Evolutionary conservation across 2,888 invertebrate species (phyloP).

Genomic region (Unio delphinus): DNA sequence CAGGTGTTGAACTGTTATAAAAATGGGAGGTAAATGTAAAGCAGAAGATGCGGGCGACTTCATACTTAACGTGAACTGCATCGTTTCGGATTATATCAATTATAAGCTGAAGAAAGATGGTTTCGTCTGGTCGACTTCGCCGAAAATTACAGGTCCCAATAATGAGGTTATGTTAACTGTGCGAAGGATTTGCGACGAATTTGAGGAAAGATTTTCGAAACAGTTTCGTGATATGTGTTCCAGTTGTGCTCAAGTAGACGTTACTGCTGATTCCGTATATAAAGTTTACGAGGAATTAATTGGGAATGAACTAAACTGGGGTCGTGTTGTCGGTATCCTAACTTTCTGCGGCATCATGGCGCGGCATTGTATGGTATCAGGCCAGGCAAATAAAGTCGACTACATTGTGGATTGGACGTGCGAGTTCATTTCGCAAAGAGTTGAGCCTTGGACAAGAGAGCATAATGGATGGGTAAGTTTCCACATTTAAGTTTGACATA

Average conservation of each 20-base stretch:
- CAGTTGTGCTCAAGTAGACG: constrained; percentile 23
- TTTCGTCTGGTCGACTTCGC: constrained; percentile 75
- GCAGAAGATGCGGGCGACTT: constrained; percentile 18
- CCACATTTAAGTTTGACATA: not conserved
- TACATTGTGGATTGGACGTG: constrained; percentile 67
- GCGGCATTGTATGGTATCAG: constrained; percentile 60
- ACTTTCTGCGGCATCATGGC: constrained; percentile 68
- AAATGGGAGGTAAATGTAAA: constrained; percentile 4
- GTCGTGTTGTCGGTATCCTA: constrained; percentile 68
- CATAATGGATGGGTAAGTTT: constrained; percentile 70
- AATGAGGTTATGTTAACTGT: constrained; percentile 41
- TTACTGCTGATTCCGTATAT: constrained; percentile 58
- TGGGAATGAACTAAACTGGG: constrained; percentile 70
- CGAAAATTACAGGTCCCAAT: constrained; percentile 42
- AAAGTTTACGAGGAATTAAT: constrained; percentile 70
- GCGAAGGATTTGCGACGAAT: constrained; percentile 60
- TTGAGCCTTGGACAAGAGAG: constrained; percentile 67
- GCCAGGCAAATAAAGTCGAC: constrained; percentile 61
- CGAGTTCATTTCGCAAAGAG: constrained; percentile 61
- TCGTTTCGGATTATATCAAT: constrained; percentile 52
- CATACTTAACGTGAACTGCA: constrained; percentile 24
- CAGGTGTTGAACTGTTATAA: no score
- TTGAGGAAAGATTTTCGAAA: constrained; percentile 60
- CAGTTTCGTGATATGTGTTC: constrained; percentile 59
- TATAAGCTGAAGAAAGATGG: constrained; percentile 69